A percentile compares a stretch with the other conserved stretches of the same genome.
These are phyloP conservation scores for Colostygia pectinataria DNA, from an alignment of 2,888 invertebrate species.

Conservation along the genomic window DNA sequence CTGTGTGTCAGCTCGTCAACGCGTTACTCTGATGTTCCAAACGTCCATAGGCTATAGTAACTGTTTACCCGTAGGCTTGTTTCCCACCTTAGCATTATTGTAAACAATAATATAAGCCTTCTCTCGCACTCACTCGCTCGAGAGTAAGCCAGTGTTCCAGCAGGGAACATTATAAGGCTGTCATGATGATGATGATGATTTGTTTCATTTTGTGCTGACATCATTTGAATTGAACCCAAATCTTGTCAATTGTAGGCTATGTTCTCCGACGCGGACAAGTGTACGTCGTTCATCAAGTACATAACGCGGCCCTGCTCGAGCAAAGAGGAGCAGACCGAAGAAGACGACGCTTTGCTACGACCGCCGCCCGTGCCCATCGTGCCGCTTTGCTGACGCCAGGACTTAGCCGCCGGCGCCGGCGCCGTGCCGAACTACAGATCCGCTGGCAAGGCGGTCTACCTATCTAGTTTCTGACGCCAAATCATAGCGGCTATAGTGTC, in stretches of 20 bases:
- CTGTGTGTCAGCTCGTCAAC: too few species aligned
- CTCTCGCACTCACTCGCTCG: too few species aligned
- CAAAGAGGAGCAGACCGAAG: conserved; percentile 47
- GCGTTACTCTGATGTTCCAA: too few species aligned
- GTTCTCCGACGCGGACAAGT: conserved; percentile 62
- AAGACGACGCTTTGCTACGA: conserved; percentile 49
- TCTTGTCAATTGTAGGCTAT: conserved; percentile 53
- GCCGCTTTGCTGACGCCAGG: conserved; percentile 41
- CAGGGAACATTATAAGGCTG: too few species aligned
- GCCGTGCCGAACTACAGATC: neutral
- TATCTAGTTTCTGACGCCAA: conserved; percentile 40
- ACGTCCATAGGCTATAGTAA: too few species aligned
- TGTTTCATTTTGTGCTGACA: too few species aligned
- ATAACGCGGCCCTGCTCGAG: conserved; percentile 53
- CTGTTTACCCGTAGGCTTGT: too few species aligned
- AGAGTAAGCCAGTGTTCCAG: too few species aligned
- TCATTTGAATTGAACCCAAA: neutral
- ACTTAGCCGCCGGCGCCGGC: neutral
- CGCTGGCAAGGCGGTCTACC: conserved; percentile 23
- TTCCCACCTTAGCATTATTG: too few species aligned
- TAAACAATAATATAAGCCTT: too few species aligned
- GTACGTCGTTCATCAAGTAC: conserved; percentile 45
- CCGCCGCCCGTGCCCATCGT: conserved; percentile 46
- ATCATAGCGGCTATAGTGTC: conserved; percentile 1
- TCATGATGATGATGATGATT: too few species aligned